Base-by-base conservation (phyloP, 2,113 vertebrate genomes). In the Poeciliopsis prolifica region DNA sequence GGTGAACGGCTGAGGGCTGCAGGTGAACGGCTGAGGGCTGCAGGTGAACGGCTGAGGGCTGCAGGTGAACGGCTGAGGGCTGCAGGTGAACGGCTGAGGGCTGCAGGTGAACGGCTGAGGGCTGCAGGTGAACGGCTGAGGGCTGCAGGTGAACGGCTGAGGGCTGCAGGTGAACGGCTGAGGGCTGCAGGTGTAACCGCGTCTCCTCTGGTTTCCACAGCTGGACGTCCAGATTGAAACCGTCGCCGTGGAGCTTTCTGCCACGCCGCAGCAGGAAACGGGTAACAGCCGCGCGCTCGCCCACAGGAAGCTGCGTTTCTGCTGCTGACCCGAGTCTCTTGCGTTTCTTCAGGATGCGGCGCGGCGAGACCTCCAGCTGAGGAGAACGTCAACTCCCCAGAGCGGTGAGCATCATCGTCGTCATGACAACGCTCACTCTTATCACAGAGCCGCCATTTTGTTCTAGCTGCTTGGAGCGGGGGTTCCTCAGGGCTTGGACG, bases 301-400 rank as follows among this genome's bases (percentile, higher is more conserved):
- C 22, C 22, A 8, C 28, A 42, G 35, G 7, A 63, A 48, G 13
- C 15, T 0, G 24, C 0, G 1, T 26, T 26, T 26, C 8, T 15
- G 5, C 26, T 26, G 13, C 44, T 48, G 6, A 9, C 11, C 1
- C 10, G 2, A 4, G 22, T 5, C 29, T 62, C 8, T 28, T n/a
- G 0, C 29, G 8, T 58, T 7, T 42, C 1, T 19, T 2, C 74
- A 35, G 61, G 72, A 63, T 81, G 42, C 1, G 42, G 33, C 0
- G n/a, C 30, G 17, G 19, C 6, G 8, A 30, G 65, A 33, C 40
- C 24, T 12, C 4, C 33, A 0, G 62, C 63, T 72, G 68, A 19
- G 12, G 62, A 80, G 1, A 30, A 66, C 80, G 22, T 88, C 79
- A 91, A 88, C 87, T 75, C 86, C n/a, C 86, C 87, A 17, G 88